Base-by-base conservation (phyloP, 2,113 vertebrate genomes). In the Ondatra zibethicus region DNA sequence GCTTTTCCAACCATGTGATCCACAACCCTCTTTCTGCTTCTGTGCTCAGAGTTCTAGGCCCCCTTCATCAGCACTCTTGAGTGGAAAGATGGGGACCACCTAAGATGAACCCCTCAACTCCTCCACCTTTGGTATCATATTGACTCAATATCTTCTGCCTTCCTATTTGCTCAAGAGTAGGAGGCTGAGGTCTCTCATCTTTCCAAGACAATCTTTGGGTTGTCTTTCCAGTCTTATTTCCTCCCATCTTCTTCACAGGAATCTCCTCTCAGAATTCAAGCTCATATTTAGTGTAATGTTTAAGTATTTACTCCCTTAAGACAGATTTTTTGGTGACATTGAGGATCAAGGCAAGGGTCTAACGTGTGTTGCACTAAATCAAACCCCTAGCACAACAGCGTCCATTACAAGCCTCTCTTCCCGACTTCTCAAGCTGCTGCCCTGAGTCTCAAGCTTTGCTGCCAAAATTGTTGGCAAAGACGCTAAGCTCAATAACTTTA, bases 221-320 rank as follows among this genome's bases (percentile, higher is more conserved):
- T 55, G 31, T 50, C 39, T 78, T 75, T 63, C 66, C 77, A 75
- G 84, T 76, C 76, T 61, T 13, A 63, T 65, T 82, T 91, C 66
- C 14, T 91, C 36, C 42, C 31, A 42, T n/a, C 52, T 92, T 19
- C 87, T 66, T 29, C 11, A 12, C 14, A 63, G 63, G 33, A 92
- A 82, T 70, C 78, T 68, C 82, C 39, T 66, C 75, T 87, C 27
- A 55, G 55, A 84, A n/a, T 81, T 87, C 42, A 96, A 93, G 29
- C 21, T 91, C 58, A 13, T 10, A 17, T 50, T 80, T 45, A 61
- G 88, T 19, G 45, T 52, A 88, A 75, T 85, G 36, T 80, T 72
- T 68, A 90, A 92, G 52, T n/a, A 81, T 50, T 25, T 89, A 36
- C 75, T 16, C 25, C 16, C 78, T 61, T 39, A 47, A 36, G 16